Evolutionary conservation across 2,888 invertebrate species (phyloP).

Genomic region (Petrolisthes manimaculis): DNA sequence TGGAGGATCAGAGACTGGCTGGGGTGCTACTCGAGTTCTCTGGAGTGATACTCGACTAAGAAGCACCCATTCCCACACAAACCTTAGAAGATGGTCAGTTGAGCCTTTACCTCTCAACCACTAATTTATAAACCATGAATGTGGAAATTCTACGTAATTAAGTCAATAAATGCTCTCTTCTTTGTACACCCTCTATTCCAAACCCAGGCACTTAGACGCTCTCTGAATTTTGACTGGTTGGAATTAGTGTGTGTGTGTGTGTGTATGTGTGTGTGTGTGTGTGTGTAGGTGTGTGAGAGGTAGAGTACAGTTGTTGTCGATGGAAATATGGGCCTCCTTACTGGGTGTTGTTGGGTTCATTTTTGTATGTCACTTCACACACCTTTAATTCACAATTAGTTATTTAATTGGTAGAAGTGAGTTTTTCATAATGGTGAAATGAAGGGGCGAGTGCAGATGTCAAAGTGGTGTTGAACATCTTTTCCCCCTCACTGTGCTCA

Average conservation of each 20-base stretch:
- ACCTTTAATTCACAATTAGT: conserved; percentile 41
- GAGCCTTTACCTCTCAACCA: conserved; percentile 19
- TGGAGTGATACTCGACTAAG: conserved; percentile 28
- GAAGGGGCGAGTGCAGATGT: conserved; percentile 48
- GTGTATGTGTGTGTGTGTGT: not conserved
- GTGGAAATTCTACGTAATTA: conserved; percentile 38
- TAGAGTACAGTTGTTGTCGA: not conserved
- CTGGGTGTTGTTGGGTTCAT: not conserved
- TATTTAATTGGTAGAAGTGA: conserved; percentile 58
- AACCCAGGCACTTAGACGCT: conserved; percentile 24
- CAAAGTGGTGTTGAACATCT: conserved; percentile 43
- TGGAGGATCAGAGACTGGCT: not conserved
- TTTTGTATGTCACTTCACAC: conserved; percentile 4
- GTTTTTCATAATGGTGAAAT: conserved; percentile 53
- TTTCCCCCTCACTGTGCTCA: conserved; percentile 34
- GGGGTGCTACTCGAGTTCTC: not conserved
- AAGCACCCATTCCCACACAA: conserved; percentile 28
- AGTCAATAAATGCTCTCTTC: conserved; percentile 19
- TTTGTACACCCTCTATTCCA: conserved; percentile 21
- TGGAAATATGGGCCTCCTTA: conserved; percentile 14
- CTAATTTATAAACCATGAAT: conserved; percentile 44
- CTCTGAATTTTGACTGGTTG: conserved; percentile 19
- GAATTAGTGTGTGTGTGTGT: conserved; percentile 17
- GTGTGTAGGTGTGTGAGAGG: not conserved
- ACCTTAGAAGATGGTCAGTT: conserved; percentile 43